phyloP scores from a whole-genome alignment of 2,113 vertebrate genomes.

The Sinocyclocheilus grahami region DNA sequence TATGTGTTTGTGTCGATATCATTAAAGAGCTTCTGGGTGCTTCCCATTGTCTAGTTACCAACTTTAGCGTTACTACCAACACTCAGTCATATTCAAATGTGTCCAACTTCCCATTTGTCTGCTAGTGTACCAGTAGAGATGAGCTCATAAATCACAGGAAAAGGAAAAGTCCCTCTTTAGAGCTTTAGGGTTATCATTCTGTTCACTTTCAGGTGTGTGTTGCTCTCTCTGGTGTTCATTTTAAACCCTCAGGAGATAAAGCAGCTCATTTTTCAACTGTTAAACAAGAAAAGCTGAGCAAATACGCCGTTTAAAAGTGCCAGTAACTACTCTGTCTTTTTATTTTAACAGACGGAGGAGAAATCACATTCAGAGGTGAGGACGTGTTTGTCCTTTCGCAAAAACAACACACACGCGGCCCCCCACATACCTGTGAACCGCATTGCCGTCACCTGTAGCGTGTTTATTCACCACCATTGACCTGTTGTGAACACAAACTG shows the following conservation, averaged over 20 bases:
- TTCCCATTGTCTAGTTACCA: not conserved
- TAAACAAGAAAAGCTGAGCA: constrained; percentile 13
- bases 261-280: constrained; percentile 28
- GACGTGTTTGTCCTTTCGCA: not conserved
- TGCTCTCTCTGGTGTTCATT: not conserved
- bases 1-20: not conserved
- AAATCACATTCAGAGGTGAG: constrained; percentile 98
- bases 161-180: not conserved
- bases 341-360: constrained; percentile 88
- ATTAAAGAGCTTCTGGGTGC: not conserved
- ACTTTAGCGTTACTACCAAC: not conserved
- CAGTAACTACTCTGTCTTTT: constrained; percentile 51
- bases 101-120: not conserved
- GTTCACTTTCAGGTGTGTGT: constrained; percentile 24
- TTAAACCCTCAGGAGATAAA: not conserved
- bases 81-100: not conserved
- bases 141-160: constrained; percentile 23
- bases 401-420: constrained; percentile 24
- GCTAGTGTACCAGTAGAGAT: not conserved
- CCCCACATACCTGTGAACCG: not conserved
- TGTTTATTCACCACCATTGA: constrained; percentile 34
- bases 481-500: constrained; percentile 47
- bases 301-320: not conserved
- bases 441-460: not conserved
- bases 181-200: not conserved